These are phyloP conservation scores for Melinaea marsaeus DNA, from an alignment of 2,888 invertebrate species.

Conservation along the genomic window DNA sequence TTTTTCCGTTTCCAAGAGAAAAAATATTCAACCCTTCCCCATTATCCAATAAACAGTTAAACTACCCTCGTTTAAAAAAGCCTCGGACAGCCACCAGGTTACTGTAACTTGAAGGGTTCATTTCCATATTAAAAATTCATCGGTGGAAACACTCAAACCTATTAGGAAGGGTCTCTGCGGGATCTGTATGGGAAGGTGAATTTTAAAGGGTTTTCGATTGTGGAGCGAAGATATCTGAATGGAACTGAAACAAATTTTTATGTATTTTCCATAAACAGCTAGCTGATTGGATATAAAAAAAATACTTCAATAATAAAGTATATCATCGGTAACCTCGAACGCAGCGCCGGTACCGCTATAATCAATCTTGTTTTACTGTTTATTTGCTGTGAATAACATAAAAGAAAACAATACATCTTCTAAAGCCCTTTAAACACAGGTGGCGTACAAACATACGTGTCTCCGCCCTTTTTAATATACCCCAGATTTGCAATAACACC, in stretches of 20 bases:
- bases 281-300: too few relatives aligned
- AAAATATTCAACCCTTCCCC: slow-evolving; percentile 20
- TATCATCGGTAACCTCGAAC: not conserved
- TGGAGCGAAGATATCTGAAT: slow-evolving; percentile 10
- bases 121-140: slow-evolving; percentile 66
- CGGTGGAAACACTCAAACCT: slow-evolving; percentile 63
- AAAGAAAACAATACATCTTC: slow-evolving; percentile 30
- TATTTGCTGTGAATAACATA: slow-evolving; percentile 20
- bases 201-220: slow-evolving; percentile 53
- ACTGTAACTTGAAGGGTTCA: slow-evolving; percentile 61
- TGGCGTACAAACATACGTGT: slow-evolving; percentile 64
- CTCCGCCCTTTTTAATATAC: slow-evolving; percentile 70
- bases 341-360: not conserved
- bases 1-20: slow-evolving; percentile 14
- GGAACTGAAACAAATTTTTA: not conserved
- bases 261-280: not conserved
- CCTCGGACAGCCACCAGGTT: slow-evolving; percentile 33
- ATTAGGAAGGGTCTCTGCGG: slow-evolving; percentile 50
- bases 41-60: slow-evolving; percentile 33
- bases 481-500: slow-evolving; percentile 73
- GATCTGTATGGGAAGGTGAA: slow-evolving; percentile 45
- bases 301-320: not conserved
- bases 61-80: slow-evolving; percentile 33
- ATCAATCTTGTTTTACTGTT: slow-evolving; percentile 16
- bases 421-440: slow-evolving; percentile 47